Conservation (phyloP, 2,888 invertebrate species). For the Tiliacea citrago region DNA sequence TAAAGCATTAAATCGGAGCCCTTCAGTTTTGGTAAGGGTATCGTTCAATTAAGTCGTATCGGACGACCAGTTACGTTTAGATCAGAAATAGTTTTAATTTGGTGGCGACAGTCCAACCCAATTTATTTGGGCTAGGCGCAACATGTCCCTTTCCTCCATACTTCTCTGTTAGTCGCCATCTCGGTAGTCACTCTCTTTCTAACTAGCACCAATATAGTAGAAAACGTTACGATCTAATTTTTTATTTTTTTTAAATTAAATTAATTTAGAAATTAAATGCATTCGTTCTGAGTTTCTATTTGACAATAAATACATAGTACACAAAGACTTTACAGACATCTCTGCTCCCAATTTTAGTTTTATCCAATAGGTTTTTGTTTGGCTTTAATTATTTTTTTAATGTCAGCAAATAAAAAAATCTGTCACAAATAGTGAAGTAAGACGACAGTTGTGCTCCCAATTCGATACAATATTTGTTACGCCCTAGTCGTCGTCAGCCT, state of each 20-base stretch:
- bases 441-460: neutral
- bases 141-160: no score
- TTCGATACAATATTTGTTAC: constrained; percentile 54
- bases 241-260: no score
- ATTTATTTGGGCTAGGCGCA: no score
- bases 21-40: constrained; percentile 63
- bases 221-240: no score
- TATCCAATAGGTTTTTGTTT: neutral
- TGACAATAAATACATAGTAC: no score
- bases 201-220: no score
- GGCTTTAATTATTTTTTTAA: neutral
- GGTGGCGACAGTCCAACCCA: no score
- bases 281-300: neutral
- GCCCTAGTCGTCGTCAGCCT: constrained; percentile 48
- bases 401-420: neutral
- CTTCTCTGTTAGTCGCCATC: no score
- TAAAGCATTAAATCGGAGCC: constrained; percentile 70
- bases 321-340: neutral
- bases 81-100: neutral
- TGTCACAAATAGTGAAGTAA: neutral
- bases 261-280: neutral
- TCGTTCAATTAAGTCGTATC: constrained; percentile 44
- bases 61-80: neutral
- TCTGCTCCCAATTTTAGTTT: neutral
- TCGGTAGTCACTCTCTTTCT: no score